Evolutionary conservation across 2,797 vertebrate species (phyloP).

Genomic region (Hapalemur alaotrensis): DNA sequence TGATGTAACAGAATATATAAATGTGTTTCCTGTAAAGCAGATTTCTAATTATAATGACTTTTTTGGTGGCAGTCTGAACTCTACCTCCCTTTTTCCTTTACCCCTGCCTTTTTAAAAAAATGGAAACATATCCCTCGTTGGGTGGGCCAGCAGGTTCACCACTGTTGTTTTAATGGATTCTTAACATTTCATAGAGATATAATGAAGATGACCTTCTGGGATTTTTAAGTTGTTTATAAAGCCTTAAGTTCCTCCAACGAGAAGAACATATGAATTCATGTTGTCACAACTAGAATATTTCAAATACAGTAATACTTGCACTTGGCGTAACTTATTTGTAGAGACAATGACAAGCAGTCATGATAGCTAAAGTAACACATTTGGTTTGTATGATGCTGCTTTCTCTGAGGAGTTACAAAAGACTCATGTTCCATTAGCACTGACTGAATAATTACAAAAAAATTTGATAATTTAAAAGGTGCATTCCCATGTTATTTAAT

Average conservation of each 20-base stretch:
- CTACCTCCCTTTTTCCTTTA: neutral
- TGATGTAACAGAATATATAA: neutral
- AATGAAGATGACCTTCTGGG: constrained; percentile 42
- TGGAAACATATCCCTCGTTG: neutral
- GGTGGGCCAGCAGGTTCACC: neutral
- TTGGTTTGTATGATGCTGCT: neutral
- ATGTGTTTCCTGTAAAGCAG: neutral
- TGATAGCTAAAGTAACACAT: neutral
- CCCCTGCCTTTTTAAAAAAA: neutral
- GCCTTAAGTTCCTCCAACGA: neutral
- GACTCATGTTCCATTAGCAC: neutral
- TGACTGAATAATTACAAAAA: neutral
- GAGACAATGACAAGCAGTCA: neutral
- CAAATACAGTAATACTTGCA: neutral
- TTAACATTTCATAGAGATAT: constrained; percentile 30
- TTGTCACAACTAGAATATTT: constrained; percentile 36
- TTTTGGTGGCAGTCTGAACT: neutral
- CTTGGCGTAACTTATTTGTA: neutral
- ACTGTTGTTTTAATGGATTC: constrained; percentile 25
- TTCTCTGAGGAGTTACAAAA: neutral
- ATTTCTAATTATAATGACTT: neutral
- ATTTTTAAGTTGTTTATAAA: constrained; percentile 49
- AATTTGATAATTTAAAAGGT: neutral
- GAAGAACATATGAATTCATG: constrained; percentile 7
- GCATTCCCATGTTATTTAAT: neutral